phyloP scores from a whole-genome alignment of 2,797 vertebrate genomes.

The Trematomus bernacchii region DNA sequence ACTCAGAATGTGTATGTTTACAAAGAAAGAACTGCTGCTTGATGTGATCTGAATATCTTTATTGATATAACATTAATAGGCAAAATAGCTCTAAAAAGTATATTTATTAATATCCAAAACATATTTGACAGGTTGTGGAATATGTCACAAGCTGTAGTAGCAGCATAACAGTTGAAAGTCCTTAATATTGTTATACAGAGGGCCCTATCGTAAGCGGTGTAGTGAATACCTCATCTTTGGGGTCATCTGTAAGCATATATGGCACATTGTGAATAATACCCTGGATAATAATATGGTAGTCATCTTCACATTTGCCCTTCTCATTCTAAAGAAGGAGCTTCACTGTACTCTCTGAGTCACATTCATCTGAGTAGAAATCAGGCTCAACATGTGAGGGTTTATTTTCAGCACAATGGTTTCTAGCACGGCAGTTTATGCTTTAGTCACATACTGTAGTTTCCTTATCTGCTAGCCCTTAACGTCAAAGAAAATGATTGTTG shows the following conservation, averaged over 20 bases:
- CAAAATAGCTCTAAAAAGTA: conserved; percentile 73
- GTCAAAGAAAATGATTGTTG: conserved; percentile 33
- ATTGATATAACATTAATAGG: conserved; percentile 73
- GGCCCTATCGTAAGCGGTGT: conserved; percentile 40
- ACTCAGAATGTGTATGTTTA: conserved; percentile 8
- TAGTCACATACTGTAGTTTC: conserved; percentile 28
- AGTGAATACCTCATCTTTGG: conserved; percentile 53
- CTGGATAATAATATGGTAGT: conserved; percentile 62
- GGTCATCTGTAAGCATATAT: conserved; percentile 59
- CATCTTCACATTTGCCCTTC: conserved; percentile 16
- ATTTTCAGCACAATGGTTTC: conserved; percentile 34
- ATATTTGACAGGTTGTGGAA: conserved; percentile 37
- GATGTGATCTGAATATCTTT: conserved; percentile 61
- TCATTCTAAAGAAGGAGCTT: conserved; percentile 27
- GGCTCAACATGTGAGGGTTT: conserved; percentile 20
- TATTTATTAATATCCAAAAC: conserved; percentile 53
- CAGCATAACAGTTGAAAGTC: conserved; percentile 53
- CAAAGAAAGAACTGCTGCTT: conserved; percentile 3
- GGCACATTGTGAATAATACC: conserved; percentile 79
- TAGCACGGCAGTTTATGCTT: conserved; percentile 59
- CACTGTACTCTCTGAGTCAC: no score
- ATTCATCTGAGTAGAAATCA: conserved; percentile 49
- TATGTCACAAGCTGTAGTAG: conserved; percentile 32
- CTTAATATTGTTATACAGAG: conserved; percentile 33
- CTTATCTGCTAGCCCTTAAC: conserved; percentile 73